A percentile compares a stretch with the other conserved stretches of the same genome.
These are phyloP conservation scores for Heterodera schachtii DNA, from an alignment of 1,140 invertebrate species.

Conservation along the genomic window DNA sequence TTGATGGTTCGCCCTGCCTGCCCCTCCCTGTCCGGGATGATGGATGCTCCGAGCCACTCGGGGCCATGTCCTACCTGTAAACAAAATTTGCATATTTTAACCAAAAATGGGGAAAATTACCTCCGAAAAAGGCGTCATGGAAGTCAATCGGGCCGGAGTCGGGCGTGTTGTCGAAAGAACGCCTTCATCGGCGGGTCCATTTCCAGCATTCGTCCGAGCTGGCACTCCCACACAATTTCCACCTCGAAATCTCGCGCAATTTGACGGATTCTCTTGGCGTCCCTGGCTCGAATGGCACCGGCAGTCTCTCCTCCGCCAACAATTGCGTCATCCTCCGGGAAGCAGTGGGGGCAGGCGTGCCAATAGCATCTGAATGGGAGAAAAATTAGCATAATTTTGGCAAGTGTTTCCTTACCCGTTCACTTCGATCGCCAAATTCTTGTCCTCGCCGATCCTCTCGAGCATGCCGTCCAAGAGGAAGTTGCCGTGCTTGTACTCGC, in stretches of 20 bases:
- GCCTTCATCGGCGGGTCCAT: neutral
- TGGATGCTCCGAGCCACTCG: neutral
- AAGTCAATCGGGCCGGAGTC: neutral
- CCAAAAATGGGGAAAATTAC: neutral
- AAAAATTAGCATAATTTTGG: too few relatives aligned
- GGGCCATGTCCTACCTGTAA: neutral
- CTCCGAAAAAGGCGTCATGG: conserved; percentile 16
- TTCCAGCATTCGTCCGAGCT: neutral
- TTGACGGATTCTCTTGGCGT: neutral
- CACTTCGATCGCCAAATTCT: neutral
- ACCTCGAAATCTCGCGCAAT: neutral
- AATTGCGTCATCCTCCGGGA: neutral
- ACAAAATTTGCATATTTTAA: neutral
- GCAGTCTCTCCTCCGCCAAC: neutral
- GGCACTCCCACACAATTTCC: conserved; percentile 6
- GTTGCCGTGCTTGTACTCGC: neutral
- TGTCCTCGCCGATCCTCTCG: neutral
- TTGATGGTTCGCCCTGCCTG: neutral
- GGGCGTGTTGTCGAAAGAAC: neutral
- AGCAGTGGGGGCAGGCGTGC: neutral
- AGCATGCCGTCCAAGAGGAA: neutral
- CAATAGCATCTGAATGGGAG: neutral
- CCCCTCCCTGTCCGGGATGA: neutral
- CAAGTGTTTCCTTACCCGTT: neutral
- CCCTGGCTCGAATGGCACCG: neutral